Evolutionary conservation across 2,888 invertebrate species (phyloP).

Genomic region (Palloptera scutellata): DNA sequence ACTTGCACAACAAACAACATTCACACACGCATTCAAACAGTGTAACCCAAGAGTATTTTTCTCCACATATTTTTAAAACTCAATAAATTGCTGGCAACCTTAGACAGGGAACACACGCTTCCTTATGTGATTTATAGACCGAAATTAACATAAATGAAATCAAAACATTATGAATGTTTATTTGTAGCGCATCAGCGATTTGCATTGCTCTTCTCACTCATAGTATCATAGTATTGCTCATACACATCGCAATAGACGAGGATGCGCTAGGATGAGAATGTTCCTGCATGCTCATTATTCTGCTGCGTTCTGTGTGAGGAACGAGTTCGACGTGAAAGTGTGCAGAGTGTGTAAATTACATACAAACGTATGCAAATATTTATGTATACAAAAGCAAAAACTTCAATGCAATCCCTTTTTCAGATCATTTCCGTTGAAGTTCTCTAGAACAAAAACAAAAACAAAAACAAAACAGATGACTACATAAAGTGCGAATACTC

Average conservation of each 20-base stretch:
- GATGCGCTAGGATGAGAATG: background rate
- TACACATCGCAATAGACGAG: background rate
- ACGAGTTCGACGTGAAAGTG: too few relatives aligned
- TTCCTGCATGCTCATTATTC: background rate
- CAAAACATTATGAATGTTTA: constrained; percentile 57
- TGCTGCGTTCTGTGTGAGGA: background rate
- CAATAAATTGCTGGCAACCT: background rate
- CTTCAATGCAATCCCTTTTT: background rate
- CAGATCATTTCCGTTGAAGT: background rate
- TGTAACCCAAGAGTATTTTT: background rate
- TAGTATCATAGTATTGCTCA: too few relatives aligned
- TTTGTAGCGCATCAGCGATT: background rate
- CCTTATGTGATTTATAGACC: constrained; percentile 51
- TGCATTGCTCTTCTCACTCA: too few relatives aligned
- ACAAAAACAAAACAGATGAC: too few relatives aligned
- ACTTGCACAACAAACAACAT: background rate
- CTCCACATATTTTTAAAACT: constrained; percentile 15
- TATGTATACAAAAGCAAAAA: background rate
- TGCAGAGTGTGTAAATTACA: background rate
- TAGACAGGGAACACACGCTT: constrained; percentile 61
- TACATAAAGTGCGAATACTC: background rate
- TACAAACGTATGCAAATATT: background rate
- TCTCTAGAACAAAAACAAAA: too few relatives aligned
- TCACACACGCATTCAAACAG: constrained; percentile 1
- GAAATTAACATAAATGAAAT: constrained; percentile 56